These are phyloP conservation scores for Coptodon rendalli DNA, from an alignment of 2,113 vertebrate species.

Conservation along the genomic window DNA sequence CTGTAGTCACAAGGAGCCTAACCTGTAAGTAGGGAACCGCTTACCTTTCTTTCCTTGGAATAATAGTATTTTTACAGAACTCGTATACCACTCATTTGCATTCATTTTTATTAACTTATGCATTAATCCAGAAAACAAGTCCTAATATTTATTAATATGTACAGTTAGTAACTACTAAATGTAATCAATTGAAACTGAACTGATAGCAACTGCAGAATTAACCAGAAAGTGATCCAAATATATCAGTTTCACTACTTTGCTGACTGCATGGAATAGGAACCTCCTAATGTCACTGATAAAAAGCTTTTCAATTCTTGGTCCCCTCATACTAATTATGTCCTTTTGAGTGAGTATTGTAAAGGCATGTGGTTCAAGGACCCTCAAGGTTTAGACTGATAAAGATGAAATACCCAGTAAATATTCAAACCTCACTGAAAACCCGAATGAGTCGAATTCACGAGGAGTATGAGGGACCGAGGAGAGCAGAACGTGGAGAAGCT, in stretches of 20 bases:
- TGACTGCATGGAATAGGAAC: not conserved
- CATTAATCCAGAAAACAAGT: not conserved
- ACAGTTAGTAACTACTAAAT: not conserved
- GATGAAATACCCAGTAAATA: not conserved
- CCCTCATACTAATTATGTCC: not conserved
- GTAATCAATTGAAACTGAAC: not conserved
- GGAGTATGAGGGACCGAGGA: not conserved
- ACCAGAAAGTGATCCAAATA: not conserved
- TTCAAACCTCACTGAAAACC: not conserved
- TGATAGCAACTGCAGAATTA: not conserved
- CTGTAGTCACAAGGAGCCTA: not conserved
- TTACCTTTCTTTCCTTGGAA: not conserved
- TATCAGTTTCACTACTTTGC: not conserved
- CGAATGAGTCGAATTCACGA: not conserved
- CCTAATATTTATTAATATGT: not conserved
- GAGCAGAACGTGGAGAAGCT: not conserved
- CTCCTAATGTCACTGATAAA: not conserved
- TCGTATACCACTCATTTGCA: fast-evolving
- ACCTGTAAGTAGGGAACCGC: not conserved
- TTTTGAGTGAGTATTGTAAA: not conserved
- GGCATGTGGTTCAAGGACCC: not conserved
- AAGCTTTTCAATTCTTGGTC: not conserved
- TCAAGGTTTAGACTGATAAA: not conserved
- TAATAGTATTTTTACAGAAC: not conserved
- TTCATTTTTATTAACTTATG: not conserved